These are phyloP conservation scores for Platycnemis pennipes DNA, from an alignment of 2,888 invertebrate genomes.

Conservation along the genomic window DNA sequence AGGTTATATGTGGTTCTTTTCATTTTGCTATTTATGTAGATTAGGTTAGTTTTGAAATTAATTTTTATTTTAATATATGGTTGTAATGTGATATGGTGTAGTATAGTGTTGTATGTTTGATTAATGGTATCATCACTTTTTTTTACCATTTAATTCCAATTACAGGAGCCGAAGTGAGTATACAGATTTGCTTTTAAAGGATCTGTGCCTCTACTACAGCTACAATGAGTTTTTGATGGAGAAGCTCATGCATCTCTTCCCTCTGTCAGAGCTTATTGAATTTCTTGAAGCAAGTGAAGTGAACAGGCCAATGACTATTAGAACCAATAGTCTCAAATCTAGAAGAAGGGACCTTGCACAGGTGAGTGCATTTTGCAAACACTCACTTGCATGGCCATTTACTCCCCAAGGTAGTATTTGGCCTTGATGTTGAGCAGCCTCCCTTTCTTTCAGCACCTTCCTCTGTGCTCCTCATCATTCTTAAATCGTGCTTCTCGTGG, in stretches of 20 bases:
- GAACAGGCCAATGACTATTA: constrained; percentile 95
- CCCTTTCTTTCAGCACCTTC: too few species aligned
- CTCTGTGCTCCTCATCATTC: too few species aligned
- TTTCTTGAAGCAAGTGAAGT: constrained; percentile 98
- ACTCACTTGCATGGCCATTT: too few species aligned
- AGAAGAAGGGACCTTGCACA: constrained; percentile 95
- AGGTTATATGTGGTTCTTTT: constrained; percentile 34
- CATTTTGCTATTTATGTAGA: too few species aligned
- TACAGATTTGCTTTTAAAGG: constrained; percentile 87
- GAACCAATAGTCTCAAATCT: constrained; percentile 97
- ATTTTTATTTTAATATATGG: too few species aligned
- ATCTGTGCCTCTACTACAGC: constrained; percentile 96
- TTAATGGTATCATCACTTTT: neutral
- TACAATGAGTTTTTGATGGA: constrained; percentile 98
- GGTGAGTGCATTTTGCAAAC: constrained; percentile 76
- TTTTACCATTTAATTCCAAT: constrained; percentile 80
- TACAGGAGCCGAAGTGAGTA: constrained; percentile 90
- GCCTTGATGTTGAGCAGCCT: too few species aligned
- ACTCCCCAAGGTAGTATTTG: too few species aligned
- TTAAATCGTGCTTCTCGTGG: too few species aligned
- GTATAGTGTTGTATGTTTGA: too few species aligned
- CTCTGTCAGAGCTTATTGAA: constrained; percentile 92
- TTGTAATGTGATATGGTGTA: too few species aligned
- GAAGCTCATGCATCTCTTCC: constrained; percentile 93
- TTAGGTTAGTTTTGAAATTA: too few species aligned